Percentiles rank a stretch among this genome's conserved stretches.
Evolutionary conservation across 1,140 invertebrate species (phyloP).

Genomic region (Chelonus insularis): DNA sequence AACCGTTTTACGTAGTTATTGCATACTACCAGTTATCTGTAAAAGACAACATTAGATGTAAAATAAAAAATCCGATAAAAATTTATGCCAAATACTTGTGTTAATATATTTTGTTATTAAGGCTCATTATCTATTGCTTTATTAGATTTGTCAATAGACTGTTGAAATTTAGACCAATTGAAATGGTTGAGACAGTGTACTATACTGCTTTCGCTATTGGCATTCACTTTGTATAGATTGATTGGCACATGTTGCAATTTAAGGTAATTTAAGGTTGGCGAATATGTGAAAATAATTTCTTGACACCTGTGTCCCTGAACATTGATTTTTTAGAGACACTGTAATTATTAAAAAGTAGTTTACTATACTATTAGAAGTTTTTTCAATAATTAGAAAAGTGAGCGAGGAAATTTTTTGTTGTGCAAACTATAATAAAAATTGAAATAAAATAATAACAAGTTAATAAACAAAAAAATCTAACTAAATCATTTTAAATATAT

Average conservation of each 20-base stretch:
- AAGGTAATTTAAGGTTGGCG: not conserved
- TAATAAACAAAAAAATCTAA: too few relatives aligned
- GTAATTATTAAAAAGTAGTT: not conserved
- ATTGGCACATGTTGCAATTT: slow-evolving; percentile 1
- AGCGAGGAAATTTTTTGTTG: too few relatives aligned
- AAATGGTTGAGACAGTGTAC: not conserved
- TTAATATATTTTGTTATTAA: not conserved
- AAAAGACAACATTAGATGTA: not conserved
- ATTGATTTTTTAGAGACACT: not conserved
- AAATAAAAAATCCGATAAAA: too few relatives aligned
- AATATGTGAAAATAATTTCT: not conserved
- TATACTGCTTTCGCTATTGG: slow-evolving; percentile 17
- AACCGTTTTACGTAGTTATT: too few relatives aligned
- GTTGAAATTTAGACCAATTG: slow-evolving; percentile 1
- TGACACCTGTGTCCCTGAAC: not conserved
- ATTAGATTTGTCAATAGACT: not conserved
- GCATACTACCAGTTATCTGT: not conserved
- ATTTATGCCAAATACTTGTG: not conserved
- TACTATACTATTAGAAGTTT: not conserved
- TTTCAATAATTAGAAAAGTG: too few relatives aligned
- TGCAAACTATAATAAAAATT: too few relatives aligned
- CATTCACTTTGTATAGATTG: slow-evolving; percentile 15
- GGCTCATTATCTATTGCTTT: not conserved
- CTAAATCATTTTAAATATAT: too few relatives aligned
- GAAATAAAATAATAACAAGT: too few relatives aligned